Conservation (phyloP, 2,113 vertebrate species). For the Gadus macrocephalus region DNA sequence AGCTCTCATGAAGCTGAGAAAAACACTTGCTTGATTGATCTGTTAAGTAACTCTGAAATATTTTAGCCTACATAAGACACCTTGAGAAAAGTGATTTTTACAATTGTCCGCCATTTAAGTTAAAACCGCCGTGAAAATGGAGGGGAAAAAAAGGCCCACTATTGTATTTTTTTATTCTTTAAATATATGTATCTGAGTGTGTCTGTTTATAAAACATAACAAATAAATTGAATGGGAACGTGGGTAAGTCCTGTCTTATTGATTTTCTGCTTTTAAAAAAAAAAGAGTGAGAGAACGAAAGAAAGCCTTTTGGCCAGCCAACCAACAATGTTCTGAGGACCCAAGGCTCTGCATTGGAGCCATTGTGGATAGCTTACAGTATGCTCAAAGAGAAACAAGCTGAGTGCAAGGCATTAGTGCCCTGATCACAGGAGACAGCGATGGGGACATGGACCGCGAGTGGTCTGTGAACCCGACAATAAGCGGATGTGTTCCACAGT, state of each 20-base stretch:
- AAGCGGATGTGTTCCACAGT: background rate
- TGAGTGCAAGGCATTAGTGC: background rate
- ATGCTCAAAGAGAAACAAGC: background rate
- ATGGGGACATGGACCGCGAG: background rate
- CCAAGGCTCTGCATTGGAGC: background rate
- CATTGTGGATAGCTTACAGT: background rate
- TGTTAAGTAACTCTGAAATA: conserved; percentile 70
- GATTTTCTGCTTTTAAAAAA: background rate
- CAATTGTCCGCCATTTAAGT: conserved; percentile 48
- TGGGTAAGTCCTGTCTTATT: conserved; percentile 17
- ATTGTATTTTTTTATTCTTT: conserved; percentile 69
- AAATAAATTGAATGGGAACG: conserved; percentile 71
- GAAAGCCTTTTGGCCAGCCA: too few relatives aligned
- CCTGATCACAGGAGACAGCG: background rate
- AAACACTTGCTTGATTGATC: conserved; percentile 60
- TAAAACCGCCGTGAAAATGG: conserved; percentile 60
- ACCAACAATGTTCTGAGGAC: too few relatives aligned
- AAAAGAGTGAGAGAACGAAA: too few relatives aligned
- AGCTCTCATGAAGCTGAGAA: conserved; percentile 57
- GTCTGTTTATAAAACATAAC: conserved; percentile 69
- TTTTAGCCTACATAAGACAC: conserved; percentile 45
- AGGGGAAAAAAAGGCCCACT: conserved; percentile 50
- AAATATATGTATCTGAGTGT: conserved; percentile 62
- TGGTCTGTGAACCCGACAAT: background rate
- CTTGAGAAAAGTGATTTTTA: conserved; percentile 37